These are phyloP conservation scores for Acronicta alni DNA, from an alignment of 2,888 invertebrate genomes.

Conservation along the genomic window DNA sequence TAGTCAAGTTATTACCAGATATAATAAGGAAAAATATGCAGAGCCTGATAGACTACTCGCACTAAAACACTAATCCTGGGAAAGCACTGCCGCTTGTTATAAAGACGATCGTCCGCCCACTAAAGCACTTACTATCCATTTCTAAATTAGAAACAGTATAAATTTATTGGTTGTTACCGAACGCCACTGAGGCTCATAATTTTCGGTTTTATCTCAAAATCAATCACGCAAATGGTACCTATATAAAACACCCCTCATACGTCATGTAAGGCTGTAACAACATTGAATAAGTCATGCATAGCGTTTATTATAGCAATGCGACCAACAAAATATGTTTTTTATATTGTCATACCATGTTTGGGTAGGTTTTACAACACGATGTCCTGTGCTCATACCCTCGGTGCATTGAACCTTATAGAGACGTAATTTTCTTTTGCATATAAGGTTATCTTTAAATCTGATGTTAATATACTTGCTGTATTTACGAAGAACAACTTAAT, in stretches of 20 bases:
- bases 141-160: conserved; percentile 66
- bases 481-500: background rate
- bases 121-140: conserved; percentile 61
- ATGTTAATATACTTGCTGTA: conserved; percentile 10
- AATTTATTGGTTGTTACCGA: conserved; percentile 60
- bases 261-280: conserved; percentile 32
- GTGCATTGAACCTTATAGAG: conserved; percentile 1
- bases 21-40: conserved; percentile 36
- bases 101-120: conserved; percentile 35
- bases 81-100: conserved; percentile 42
- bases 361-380: conserved; percentile 15
- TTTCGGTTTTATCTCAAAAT: conserved; percentile 63
- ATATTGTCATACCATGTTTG: conserved; percentile 19
- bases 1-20: conserved; percentile 19
- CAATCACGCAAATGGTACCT: conserved; percentile 63
- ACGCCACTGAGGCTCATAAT: conserved; percentile 59
- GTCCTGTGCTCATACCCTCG: conserved; percentile 3
- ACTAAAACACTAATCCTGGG: conserved; percentile 50
- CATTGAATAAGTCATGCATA: conserved; percentile 53
- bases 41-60: conserved; percentile 30
- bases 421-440: conserved; percentile 8
- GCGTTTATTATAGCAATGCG: conserved; percentile 35
- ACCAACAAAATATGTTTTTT: conserved; percentile 30
- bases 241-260: conserved; percentile 45
- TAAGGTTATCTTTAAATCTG: conserved; percentile 20